A percentile compares a stretch with the other conserved stretches of the same genome.
Conservation (phyloP, 2,888 invertebrate species). For the Rhaphigaster nebulosa region DNA sequence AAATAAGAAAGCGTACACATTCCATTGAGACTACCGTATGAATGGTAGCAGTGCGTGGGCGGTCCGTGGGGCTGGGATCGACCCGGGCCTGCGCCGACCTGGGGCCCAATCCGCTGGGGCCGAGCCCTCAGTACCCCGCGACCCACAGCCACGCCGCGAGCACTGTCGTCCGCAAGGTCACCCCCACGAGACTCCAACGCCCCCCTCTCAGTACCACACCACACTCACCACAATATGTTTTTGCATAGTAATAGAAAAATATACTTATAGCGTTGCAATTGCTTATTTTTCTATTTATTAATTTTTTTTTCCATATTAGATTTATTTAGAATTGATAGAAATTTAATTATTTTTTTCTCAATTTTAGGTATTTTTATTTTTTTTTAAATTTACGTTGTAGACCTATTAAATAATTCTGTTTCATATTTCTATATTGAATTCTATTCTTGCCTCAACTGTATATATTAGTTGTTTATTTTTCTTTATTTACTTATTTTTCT, state of each 20-base stretch:
- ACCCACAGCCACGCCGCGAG: conserved; percentile 7
- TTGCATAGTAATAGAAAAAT: conserved; percentile 26
- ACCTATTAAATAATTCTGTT: not conserved
- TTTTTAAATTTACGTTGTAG: not conserved
- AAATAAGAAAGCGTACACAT: not conserved
- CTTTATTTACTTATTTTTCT: not conserved
- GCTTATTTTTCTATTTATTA: conserved; percentile 3
- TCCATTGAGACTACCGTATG: not conserved
- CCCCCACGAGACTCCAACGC: conserved; percentile 6
- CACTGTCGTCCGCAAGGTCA: not conserved
- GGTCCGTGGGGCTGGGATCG: conserved; percentile 24
- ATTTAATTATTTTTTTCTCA: not conserved
- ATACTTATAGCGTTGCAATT: not conserved
- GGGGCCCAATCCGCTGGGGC: conserved; percentile 44
- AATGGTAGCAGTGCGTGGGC: not conserved
- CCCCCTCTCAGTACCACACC: conserved; percentile 49
- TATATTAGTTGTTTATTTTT: not conserved
- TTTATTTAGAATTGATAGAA: not conserved
- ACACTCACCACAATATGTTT: conserved; percentile 35
- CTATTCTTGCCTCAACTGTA: not conserved
- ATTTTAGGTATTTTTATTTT: not conserved
- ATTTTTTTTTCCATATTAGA: not conserved
- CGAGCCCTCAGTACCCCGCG: conserved; percentile 42
- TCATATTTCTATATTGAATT: not conserved
- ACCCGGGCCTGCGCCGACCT: conserved; percentile 45